These are phyloP conservation scores for Anoplophora glabripennis DNA, from an alignment of 1,140 invertebrate genomes.

Conservation along the genomic window DNA sequence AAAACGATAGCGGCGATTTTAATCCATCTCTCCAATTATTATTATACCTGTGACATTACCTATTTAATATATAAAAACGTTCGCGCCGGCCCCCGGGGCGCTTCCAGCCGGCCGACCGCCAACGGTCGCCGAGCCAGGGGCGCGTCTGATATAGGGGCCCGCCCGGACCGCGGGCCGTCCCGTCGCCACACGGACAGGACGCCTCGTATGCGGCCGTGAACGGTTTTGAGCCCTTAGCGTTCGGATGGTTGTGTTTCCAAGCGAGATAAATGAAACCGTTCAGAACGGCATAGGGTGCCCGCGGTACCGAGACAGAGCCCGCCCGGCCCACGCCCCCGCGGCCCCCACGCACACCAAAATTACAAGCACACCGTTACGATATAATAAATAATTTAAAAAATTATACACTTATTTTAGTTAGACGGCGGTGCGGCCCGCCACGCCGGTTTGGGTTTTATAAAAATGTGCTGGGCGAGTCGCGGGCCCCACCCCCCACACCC, in stretches of 20 bases:
- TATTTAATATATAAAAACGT: slow-evolving; percentile 38
- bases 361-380: slow-evolving; percentile 3
- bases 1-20: slow-evolving; percentile 16
- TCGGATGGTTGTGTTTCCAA: slow-evolving; percentile 17
- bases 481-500: slow-evolving; percentile 5
- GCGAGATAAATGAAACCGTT: slow-evolving; percentile 19
- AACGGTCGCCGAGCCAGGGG: background rate
- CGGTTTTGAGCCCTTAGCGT: slow-evolving; percentile 29
- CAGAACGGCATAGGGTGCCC: background rate
- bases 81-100: slow-evolving; percentile 13
- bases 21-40: slow-evolving; percentile 24
- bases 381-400: slow-evolving; percentile 29
- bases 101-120: slow-evolving; percentile 1
- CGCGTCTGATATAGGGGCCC: slow-evolving; percentile 18
- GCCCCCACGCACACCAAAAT: slow-evolving; percentile 5
- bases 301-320: background rate
- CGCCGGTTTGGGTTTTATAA: slow-evolving; percentile 16
- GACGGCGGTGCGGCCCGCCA: slow-evolving; percentile 10
- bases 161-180: slow-evolving; percentile 10
- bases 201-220: slow-evolving; percentile 14
- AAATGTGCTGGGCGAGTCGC: slow-evolving; percentile 10
- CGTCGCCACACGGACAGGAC: slow-evolving; percentile 8
- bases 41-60: slow-evolving; percentile 33
- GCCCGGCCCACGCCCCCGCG: background rate
- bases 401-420: slow-evolving; percentile 17